Conservation (phyloP, 2,888 invertebrate genomes). For the Eurytoma californica region DNA sequence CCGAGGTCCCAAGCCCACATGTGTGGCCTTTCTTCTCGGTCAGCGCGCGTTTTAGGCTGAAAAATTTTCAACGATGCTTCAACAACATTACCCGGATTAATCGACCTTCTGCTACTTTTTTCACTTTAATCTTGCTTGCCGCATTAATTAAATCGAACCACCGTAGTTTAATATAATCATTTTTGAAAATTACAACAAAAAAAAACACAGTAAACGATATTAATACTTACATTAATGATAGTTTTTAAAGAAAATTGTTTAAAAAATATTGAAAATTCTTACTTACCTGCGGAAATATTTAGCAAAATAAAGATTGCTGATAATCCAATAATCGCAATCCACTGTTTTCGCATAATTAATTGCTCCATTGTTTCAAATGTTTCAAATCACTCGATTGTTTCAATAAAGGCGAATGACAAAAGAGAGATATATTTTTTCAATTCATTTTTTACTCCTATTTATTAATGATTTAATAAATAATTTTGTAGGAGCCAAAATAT, state of each 20-base stretch:
- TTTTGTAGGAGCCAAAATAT: no score
- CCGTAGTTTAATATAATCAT: no score
- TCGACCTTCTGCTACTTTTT: constrained; percentile 20
- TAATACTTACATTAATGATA: neutral
- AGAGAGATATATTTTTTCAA: no score
- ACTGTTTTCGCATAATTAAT: constrained; percentile 1
- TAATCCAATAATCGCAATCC: constrained; percentile 11
- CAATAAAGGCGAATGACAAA: neutral
- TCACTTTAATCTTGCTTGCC: no score
- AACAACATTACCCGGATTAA: constrained; percentile 27
- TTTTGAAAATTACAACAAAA: no score
- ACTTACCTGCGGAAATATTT: constrained; percentile 20
- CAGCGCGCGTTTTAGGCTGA: neutral
- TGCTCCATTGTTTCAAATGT: constrained; percentile 17
- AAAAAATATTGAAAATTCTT: neutral
- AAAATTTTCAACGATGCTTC: constrained; percentile 23
- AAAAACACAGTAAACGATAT: neutral
- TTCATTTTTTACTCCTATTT: no score
- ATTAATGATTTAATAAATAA: no score
- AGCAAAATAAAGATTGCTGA: constrained; percentile 16
- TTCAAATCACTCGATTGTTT: neutral
- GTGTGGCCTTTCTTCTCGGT: neutral
- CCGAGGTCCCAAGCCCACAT: constrained; percentile 21
- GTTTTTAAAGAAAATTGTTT: neutral
- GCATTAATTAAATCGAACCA: no score